Evolutionary conservation across 2,797 vertebrate species (phyloP).

Genomic region (Lagodon rhomboides): DNA sequence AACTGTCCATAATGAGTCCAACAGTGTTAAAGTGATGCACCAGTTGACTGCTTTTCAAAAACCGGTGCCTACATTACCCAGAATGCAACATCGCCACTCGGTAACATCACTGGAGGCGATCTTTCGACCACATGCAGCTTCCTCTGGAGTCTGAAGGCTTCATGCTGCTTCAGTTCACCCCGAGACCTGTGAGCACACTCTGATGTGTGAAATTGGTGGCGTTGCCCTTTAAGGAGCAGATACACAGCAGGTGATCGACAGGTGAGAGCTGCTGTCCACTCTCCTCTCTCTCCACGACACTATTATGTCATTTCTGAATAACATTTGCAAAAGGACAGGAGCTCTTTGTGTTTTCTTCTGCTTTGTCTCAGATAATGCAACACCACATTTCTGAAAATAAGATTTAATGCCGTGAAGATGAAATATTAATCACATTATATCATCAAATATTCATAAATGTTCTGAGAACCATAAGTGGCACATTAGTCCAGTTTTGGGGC

Average conservation of each 20-base stretch:
- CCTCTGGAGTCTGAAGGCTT: too few relatives aligned
- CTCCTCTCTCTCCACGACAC: background rate
- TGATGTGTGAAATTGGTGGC: too few relatives aligned
- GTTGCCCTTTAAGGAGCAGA: background rate
- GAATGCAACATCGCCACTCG: too few relatives aligned
- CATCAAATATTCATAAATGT: too few relatives aligned
- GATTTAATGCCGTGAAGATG: background rate
- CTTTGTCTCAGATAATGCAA: background rate
- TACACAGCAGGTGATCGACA: background rate
- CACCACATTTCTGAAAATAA: background rate
- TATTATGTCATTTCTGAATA: background rate
- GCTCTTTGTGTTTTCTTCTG: background rate
- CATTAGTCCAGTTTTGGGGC: background rate
- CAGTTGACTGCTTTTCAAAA: too few relatives aligned
- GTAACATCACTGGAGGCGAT: too few relatives aligned
- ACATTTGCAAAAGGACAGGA: background rate
- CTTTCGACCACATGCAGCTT: too few relatives aligned
- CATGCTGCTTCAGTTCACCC: too few relatives aligned
- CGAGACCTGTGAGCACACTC: too few relatives aligned
- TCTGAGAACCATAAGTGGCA: background rate
- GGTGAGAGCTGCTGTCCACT: background rate
- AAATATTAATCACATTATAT: background rate
- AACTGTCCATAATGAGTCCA: too few relatives aligned
- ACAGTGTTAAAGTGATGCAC: too few relatives aligned
- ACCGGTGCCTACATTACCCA: too few relatives aligned